Evolutionary conservation across 1,140 invertebrate species (phyloP).

Genomic region (Drosophila setifemur): DNA sequence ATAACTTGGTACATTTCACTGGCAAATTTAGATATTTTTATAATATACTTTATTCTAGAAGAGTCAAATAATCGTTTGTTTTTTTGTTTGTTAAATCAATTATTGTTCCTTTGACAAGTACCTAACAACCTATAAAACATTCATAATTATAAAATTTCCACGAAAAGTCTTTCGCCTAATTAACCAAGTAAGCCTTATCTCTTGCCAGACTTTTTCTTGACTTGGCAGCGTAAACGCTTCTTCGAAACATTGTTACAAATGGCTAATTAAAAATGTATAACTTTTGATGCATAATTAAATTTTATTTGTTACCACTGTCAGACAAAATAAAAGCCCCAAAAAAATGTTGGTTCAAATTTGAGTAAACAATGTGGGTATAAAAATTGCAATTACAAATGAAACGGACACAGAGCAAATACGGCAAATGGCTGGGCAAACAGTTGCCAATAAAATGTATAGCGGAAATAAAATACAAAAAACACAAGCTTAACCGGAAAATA

Average conservation of each 20-base stretch:
- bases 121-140: background rate
- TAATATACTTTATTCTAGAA: no score
- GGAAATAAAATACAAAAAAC: background rate
- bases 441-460: constrained; percentile 4
- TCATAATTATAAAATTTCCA: background rate
- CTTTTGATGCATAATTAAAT: constrained; percentile 58
- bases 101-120: no score
- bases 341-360: constrained; percentile 3
- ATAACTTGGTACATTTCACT: background rate
- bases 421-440: constrained; percentile 24
- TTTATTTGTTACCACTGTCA: constrained; percentile 32
- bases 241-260: constrained; percentile 49
- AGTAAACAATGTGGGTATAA: constrained; percentile 12
- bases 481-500: background rate
- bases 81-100: no score
- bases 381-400: constrained; percentile 18
- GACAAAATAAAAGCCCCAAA: constrained; percentile 11
- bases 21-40: no score
- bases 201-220: background rate
- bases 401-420: constrained; percentile 11
- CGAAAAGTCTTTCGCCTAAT: constrained; percentile 7
- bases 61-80: no score
- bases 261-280: constrained; percentile 62
- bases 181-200: constrained; percentile 23
- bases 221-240: constrained; percentile 3